Conservation (phyloP, 1,140 invertebrate species). For the Andricus grossulariae region DNA sequence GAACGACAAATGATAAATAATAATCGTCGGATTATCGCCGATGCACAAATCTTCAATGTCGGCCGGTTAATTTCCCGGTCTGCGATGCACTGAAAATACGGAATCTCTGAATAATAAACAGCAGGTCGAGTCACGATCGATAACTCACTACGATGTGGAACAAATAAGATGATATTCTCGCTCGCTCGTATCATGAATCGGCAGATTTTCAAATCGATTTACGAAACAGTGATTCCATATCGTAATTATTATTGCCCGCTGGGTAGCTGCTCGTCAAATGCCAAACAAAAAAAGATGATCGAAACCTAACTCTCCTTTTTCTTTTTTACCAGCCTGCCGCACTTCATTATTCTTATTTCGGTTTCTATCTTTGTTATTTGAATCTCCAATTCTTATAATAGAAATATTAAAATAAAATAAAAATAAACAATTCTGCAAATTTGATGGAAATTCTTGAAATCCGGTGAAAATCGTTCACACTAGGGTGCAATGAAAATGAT, state of each 20-base stretch:
- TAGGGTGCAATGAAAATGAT: too few relatives aligned
- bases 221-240: background rate
- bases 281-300: background rate
- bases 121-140: slow-evolving; percentile 15
- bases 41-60: slow-evolving; percentile 45
- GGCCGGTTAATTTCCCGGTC: slow-evolving; percentile 34
- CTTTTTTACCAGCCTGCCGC: background rate
- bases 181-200: background rate
- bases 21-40: slow-evolving; percentile 65
- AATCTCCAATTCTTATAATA: too few relatives aligned
- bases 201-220: slow-evolving; percentile 12
- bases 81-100: slow-evolving; percentile 26
- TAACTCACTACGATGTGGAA: slow-evolving; percentile 15
- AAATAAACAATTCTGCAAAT: too few relatives aligned
- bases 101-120: slow-evolving; percentile 28
- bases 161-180: background rate
- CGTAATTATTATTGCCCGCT: background rate
- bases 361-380: too few relatives aligned
- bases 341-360: background rate
- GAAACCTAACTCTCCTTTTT: background rate
- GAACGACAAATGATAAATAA: slow-evolving; percentile 68
- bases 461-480: too few relatives aligned
- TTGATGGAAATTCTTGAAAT: too few relatives aligned
- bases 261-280: background rate
- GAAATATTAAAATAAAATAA: too few relatives aligned